These are phyloP conservation scores for Tympanuchus pallidicinctus DNA, from an alignment of 2,113 vertebrate species.

Conservation along the genomic window DNA sequence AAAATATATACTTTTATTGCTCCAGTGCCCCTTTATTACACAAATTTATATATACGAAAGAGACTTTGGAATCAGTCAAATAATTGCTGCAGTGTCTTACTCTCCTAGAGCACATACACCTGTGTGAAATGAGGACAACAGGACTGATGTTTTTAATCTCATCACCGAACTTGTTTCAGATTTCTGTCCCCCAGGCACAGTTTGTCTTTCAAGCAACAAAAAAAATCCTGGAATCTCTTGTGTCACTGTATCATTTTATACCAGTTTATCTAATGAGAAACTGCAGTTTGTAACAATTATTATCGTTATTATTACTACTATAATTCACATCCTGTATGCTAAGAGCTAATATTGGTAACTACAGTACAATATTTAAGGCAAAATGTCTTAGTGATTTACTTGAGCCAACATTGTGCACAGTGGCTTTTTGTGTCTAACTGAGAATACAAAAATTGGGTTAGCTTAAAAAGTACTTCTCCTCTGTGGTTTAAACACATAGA, in stretches of 20 bases:
- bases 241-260: not conserved
- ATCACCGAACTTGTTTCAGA: not conserved
- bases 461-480: not conserved
- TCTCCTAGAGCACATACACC: not conserved
- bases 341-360: not conserved
- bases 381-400: not conserved
- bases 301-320: not conserved
- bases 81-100: not conserved
- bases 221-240: not conserved
- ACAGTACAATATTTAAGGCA: not conserved
- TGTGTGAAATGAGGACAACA: not conserved
- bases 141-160: not conserved
- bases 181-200: not conserved
- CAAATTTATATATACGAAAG: not conserved
- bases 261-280: not conserved
- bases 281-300: not conserved
- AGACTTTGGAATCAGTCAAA: not conserved
- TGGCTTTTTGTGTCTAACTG: not conserved
- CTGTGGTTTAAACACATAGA: not conserved
- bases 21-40: slow-evolving; percentile 1
- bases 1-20: slow-evolving; percentile 37
- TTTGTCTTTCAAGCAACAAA: not conserved
- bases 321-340: not conserved
- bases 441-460: not conserved
- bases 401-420: not conserved